A percentile compares a stretch with the other conserved stretches of the same genome.
Conservation (phyloP, 2,797 vertebrate species). For the Phaenicophaeus curvirostris region DNA sequence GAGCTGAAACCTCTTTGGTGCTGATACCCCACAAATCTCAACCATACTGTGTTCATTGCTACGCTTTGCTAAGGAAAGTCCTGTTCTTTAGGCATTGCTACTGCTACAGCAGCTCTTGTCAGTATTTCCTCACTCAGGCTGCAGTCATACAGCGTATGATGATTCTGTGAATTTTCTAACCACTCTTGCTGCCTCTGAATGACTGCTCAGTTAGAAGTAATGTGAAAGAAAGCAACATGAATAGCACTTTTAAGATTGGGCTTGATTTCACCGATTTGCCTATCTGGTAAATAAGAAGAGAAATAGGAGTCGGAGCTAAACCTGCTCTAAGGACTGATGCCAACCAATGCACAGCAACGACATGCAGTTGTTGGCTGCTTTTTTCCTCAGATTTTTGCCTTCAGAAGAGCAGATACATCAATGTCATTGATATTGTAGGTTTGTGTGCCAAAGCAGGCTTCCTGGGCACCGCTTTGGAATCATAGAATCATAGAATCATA, state of each 20-base stretch:
- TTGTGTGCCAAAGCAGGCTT: neutral
- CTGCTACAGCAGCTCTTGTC: neutral
- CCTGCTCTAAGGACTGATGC: neutral
- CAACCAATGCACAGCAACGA: neutral
- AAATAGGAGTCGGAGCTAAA: neutral
- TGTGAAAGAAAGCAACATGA: neutral
- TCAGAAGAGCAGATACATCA: neutral
- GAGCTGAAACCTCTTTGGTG: neutral
- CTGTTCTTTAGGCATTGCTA: neutral
- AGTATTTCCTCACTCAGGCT: neutral
- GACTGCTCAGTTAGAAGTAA: neutral
- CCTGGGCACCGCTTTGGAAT: neutral
- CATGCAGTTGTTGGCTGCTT: neutral
- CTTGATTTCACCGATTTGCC: neutral
- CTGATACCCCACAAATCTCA: neutral
- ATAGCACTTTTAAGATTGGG: neutral
- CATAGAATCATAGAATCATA: too few relatives aligned
- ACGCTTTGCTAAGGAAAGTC: neutral
- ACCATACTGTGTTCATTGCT: neutral
- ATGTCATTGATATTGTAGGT: rapidly evolving
- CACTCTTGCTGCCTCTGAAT: neutral
- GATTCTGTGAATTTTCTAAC: neutral
- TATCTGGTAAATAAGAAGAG: neutral
- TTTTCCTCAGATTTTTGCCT: neutral
- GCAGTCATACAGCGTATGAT: too few relatives aligned